Evolutionary conservation across 2,113 vertebrate genomes (phyloP).

Genomic region (Oryzias javanicus): DNA sequence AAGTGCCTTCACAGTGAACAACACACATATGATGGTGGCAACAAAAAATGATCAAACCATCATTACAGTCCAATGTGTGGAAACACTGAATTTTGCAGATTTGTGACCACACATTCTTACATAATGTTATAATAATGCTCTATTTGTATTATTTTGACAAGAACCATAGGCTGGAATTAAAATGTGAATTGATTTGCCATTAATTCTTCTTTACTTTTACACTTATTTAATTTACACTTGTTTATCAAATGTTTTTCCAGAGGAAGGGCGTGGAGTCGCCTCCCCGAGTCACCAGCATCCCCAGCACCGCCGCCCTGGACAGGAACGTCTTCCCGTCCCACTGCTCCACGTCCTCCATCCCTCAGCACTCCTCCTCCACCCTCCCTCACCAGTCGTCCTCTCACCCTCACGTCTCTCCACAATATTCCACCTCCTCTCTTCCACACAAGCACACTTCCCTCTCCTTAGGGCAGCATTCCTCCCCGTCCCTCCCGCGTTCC

Average conservation of each 20-base stretch:
- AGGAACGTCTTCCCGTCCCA: constrained; percentile 82
- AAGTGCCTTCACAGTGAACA: too few relatives aligned
- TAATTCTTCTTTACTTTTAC: too few relatives aligned
- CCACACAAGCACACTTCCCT: constrained; percentile 71
- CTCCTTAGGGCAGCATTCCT: constrained; percentile 62
- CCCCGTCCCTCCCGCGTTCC: constrained; percentile 59
- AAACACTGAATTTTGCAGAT: too few relatives aligned
- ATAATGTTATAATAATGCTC: too few relatives aligned
- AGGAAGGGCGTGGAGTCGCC: constrained; percentile 82
- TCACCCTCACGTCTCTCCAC: constrained; percentile 55
- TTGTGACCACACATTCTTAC: too few relatives aligned
- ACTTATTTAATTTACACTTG: too few relatives aligned
- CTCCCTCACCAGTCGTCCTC: constrained; percentile 64
- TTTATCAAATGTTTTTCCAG: constrained; percentile 60
- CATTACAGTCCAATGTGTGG: too few relatives aligned
- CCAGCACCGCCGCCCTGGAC: constrained; percentile 82
- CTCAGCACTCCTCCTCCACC: constrained; percentile 68
- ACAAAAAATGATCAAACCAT: too few relatives aligned
- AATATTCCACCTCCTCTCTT: constrained; percentile 72
- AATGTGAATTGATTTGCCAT: too few relatives aligned
- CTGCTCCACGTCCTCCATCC: constrained; percentile 54
- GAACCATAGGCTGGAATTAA: too few relatives aligned
- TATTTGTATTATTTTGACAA: too few relatives aligned
- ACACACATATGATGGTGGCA: too few relatives aligned
- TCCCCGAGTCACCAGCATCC: constrained; percentile 84